Conservation (phyloP, 2,797 vertebrate genomes). For the Taenioides sp. region DNA sequence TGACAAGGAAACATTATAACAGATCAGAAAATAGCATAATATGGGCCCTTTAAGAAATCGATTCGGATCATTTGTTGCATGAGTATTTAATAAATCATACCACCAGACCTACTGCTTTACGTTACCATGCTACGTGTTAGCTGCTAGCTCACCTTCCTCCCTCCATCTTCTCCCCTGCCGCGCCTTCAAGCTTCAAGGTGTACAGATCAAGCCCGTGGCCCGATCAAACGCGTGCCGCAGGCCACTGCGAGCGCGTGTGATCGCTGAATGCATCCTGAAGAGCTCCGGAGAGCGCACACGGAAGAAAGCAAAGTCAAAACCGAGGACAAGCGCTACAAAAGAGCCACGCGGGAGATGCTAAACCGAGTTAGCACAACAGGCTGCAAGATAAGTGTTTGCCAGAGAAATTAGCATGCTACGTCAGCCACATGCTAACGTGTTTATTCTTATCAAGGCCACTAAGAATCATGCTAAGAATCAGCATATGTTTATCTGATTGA, state of each 20-base stretch:
- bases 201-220: conserved; percentile 44
- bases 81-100: not conserved
- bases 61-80: not conserved
- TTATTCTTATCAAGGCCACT: conserved; percentile 31
- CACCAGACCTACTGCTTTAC: not conserved
- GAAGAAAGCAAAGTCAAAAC: conserved; percentile 38
- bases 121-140: not conserved
- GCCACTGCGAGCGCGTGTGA: conserved; percentile 46
- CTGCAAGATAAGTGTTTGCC: conserved; percentile 18
- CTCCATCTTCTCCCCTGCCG: not conserved
- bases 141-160: not conserved
- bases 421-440: not conserved
- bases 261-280: conserved; percentile 38
- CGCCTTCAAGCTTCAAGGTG: conserved; percentile 19
- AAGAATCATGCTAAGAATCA: conserved; percentile 25
- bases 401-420: conserved; percentile 1
- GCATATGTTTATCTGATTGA: conserved; percentile 41
- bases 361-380: conserved; percentile 2
- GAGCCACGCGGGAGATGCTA: not conserved
- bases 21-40: too few relatives aligned
- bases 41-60: too few relatives aligned
- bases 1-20: too few relatives aligned
- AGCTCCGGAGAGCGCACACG: conserved; percentile 15
- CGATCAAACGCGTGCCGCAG: conserved; percentile 46
- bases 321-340: conserved; percentile 36